Evolutionary conservation across 2,888 invertebrate genomes (phyloP).

Genomic region (Epinotia brunnichana): DNA sequence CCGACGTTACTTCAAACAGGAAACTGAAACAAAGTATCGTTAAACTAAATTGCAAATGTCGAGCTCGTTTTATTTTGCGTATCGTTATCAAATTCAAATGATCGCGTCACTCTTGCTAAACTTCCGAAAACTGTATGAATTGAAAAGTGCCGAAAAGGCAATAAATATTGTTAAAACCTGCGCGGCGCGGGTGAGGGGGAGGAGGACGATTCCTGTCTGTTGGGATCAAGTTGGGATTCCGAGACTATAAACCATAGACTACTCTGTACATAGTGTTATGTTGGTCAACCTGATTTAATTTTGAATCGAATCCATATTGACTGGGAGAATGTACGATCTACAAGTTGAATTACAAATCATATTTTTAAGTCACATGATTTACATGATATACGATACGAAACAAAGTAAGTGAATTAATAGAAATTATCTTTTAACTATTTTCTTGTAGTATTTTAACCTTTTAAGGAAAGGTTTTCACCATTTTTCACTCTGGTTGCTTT

Average conservation of each 20-base stretch:
- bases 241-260: background rate
- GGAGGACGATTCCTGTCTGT: background rate
- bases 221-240: conserved; percentile 9
- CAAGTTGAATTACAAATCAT: background rate
- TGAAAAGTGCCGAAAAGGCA: background rate
- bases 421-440: background rate
- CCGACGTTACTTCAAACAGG: conserved; percentile 7
- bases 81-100: conserved; percentile 10
- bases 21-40: conserved; percentile 1
- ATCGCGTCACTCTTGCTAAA: background rate
- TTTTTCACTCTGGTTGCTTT: background rate
- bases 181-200: background rate
- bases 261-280: background rate
- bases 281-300: background rate
- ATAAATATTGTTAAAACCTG: background rate
- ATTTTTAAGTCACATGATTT: background rate
- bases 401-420: background rate
- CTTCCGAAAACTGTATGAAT: background rate
- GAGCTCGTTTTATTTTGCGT: background rate
- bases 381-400: background rate
- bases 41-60: background rate
- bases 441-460: background rate
- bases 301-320: background rate
- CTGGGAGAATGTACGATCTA: background rate
- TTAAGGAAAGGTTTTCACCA: background rate